phyloP scores from a whole-genome alignment of 2,797 vertebrate genomes.

The Tauraco hartlaubi region DNA sequence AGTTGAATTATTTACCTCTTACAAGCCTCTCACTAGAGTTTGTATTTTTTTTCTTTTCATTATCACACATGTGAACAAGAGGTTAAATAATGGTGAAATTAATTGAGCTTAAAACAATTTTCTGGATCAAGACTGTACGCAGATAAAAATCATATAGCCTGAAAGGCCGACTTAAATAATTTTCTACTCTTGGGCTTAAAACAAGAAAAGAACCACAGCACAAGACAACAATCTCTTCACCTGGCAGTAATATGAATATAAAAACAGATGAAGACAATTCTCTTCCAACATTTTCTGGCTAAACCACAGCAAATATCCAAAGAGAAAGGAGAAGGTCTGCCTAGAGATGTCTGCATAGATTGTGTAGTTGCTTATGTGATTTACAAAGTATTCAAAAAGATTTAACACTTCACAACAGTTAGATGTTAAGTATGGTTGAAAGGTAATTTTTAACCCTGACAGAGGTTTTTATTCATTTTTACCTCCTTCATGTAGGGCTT shows the following conservation, averaged over 20 bases:
- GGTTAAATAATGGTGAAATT: conserved; percentile 54
- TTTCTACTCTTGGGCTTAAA: conserved; percentile 18
- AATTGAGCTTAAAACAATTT: conserved; percentile 43
- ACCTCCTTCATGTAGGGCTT: background rate
- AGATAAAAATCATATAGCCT: conserved; percentile 59
- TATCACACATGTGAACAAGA: conserved; percentile 12
- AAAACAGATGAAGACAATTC: background rate
- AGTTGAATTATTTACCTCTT: conserved; percentile 24
- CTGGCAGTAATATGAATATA: conserved; percentile 31
- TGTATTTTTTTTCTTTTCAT: background rate
- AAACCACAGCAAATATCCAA: background rate
- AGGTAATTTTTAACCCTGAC: background rate
- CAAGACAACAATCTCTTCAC: conserved; percentile 59
- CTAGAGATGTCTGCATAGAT: background rate
- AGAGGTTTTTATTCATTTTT: background rate
- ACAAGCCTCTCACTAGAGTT: background rate
- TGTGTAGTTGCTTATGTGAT: background rate
- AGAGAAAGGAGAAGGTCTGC: background rate
- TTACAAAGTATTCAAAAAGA: background rate
- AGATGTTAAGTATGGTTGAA: background rate
- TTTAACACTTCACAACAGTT: background rate
- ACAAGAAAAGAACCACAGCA: background rate
- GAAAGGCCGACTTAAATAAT: conserved; percentile 11
- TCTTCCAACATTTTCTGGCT: conserved; percentile 45
- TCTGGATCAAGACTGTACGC: background rate